Evolutionary conservation across 2,888 invertebrate genomes (phyloP).

Genomic region (Pegoplata infirma): DNA sequence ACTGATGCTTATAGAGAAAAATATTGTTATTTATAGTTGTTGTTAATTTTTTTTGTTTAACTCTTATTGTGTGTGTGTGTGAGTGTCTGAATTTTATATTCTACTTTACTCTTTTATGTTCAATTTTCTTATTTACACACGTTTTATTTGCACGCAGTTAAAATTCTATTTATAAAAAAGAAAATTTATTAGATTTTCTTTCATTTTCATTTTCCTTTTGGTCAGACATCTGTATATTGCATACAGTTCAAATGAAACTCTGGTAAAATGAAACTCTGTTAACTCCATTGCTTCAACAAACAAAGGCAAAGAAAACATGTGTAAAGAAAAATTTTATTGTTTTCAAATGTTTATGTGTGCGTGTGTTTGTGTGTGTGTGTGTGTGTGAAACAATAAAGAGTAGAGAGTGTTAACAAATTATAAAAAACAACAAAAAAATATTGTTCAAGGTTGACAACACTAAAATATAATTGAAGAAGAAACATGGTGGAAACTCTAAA

Average conservation of each 20-base stretch:
- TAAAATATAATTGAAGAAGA: conserved; percentile 38
- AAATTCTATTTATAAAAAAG: neutral
- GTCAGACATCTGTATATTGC: neutral
- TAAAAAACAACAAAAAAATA: conserved; percentile 40
- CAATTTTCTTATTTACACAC: conserved; percentile 9
- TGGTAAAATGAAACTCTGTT: conserved; percentile 12
- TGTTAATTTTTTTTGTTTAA: conserved; percentile 20
- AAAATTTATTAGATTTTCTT: neutral
- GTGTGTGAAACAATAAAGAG: neutral
- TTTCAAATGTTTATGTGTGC: conserved; percentile 4
- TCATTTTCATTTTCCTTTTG: neutral
- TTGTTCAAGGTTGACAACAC: conserved; percentile 58
- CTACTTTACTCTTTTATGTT: neutral
- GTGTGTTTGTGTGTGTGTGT: conserved; percentile 18
- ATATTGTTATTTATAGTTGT: conserved; percentile 47
- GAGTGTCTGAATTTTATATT: neutral
- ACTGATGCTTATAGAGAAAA: conserved; percentile 37
- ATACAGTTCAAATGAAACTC: neutral
- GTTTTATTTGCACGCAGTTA: neutral
- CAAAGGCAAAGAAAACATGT: conserved; percentile 14
- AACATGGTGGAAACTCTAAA: conserved; percentile 10
- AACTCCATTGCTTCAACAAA: conserved; percentile 29
- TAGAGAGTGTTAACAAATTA: conserved; percentile 21
- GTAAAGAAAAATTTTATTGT: conserved; percentile 13
- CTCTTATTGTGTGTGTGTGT: neutral